These are phyloP conservation scores for Tiliacea aurago DNA, from an alignment of 2,888 invertebrate genomes.

Conservation along the genomic window DNA sequence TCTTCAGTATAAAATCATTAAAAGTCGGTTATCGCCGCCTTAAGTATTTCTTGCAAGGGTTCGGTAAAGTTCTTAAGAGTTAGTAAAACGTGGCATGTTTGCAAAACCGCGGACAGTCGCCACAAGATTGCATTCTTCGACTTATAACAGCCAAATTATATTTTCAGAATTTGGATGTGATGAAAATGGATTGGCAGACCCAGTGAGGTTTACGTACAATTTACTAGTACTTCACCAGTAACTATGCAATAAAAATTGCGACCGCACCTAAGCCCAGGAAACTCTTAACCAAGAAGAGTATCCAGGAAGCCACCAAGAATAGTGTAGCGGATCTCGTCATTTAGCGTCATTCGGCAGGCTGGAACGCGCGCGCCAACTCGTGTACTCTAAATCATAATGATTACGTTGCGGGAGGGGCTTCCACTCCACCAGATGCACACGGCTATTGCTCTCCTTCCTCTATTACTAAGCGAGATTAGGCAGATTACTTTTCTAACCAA, in stretches of 20 bases:
- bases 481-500: constrained; percentile 45
- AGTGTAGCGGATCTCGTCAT: constrained; percentile 63
- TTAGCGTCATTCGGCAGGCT: constrained; percentile 60
- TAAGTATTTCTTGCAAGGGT: constrained; percentile 16
- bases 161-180: not conserved
- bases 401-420: constrained; percentile 44
- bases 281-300: constrained; percentile 45
- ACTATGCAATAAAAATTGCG: constrained; percentile 35
- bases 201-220: not conserved
- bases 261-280: constrained; percentile 28
- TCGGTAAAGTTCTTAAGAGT: constrained; percentile 6
- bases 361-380: constrained; percentile 60
- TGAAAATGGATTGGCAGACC: not conserved
- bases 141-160: not conserved
- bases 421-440: constrained; percentile 47
- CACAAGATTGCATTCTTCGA: not conserved
- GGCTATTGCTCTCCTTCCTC: constrained; percentile 61
- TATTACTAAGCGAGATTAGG: constrained; percentile 50
- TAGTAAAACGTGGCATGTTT: not conserved
- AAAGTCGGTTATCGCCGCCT: too few species aligned
- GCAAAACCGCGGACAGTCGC: constrained; percentile 18
- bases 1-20: too few species aligned
- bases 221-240: constrained; percentile 7
- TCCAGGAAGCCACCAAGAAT: constrained; percentile 62
- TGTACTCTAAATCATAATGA: constrained; percentile 65